A percentile compares a stretch with the other conserved stretches of the same genome.
phyloP scores from a whole-genome alignment of 2,113 vertebrate genomes.

The Accipiter virgatus region DNA sequence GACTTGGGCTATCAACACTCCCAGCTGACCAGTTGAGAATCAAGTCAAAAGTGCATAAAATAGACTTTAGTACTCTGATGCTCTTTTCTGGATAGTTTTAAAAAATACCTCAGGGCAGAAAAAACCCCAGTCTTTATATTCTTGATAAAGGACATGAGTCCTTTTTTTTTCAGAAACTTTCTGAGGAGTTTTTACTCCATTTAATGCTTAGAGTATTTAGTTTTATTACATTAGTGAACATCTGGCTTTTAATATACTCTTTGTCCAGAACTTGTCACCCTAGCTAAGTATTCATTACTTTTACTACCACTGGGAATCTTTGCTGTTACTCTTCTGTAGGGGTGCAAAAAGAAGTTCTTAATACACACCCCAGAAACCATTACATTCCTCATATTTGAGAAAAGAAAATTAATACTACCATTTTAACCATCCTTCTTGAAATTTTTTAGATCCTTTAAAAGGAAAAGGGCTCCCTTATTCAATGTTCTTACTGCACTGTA shows the following conservation, averaged over 20 bases:
- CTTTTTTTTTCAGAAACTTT: neutral
- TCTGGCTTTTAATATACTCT: neutral
- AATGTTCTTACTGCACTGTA: neutral
- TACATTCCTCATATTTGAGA: neutral
- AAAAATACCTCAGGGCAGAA: neutral
- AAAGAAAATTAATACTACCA: neutral
- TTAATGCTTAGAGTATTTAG: neutral
- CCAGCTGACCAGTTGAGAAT: neutral
- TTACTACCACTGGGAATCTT: neutral
- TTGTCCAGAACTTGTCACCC: neutral
- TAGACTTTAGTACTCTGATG: neutral
- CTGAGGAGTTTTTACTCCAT: neutral
- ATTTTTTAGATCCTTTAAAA: neutral
- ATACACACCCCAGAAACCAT: neutral
- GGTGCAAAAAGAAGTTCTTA: neutral
- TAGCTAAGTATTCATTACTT: neutral
- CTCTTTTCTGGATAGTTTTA: neutral
- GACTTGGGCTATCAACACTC: accelerated
- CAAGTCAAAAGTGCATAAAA: neutral
- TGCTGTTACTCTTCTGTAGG: neutral
- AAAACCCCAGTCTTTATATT: accelerated
- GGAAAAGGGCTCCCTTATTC: neutral
- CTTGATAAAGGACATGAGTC: neutral
- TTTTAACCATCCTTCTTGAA: neutral
- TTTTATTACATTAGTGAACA: neutral